A percentile compares a stretch with the other conserved stretches of the same genome.
Evolutionary conservation across 2,797 vertebrate genomes (phyloP).

Genomic region (Bothrops alternatus): DNA sequence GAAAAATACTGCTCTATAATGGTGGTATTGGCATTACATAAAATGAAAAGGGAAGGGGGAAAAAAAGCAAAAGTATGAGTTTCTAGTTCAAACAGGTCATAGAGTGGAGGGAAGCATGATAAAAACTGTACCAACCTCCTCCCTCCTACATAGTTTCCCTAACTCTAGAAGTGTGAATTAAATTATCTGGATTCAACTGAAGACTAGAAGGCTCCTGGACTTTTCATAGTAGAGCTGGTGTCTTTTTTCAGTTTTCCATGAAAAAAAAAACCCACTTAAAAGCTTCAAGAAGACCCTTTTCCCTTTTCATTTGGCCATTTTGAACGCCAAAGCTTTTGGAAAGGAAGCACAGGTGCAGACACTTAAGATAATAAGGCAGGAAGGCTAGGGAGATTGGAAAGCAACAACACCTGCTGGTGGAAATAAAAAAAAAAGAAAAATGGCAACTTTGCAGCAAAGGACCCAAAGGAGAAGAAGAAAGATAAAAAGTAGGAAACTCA

Average conservation of each 20-base stretch:
- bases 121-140: neutral
- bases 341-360: neutral
- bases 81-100: neutral
- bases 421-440: neutral
- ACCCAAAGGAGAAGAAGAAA: slow-evolving; percentile 7
- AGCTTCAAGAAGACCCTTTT: neutral
- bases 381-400: neutral
- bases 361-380: neutral
- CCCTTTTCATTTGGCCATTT: neutral
- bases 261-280: neutral
- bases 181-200: neutral
- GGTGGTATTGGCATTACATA: neutral
- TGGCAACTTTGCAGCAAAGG: slow-evolving; percentile 7
- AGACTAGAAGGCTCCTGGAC: neutral
- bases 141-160: neutral
- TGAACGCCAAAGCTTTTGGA: neutral
- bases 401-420: neutral
- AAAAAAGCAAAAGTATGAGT: neutral
- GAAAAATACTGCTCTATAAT: neutral
- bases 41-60: neutral
- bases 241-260: no score
- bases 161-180: neutral
- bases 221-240: neutral
- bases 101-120: neutral
- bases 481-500: neutral